Base-by-base conservation (phyloP, 2,797 vertebrate species). In the Rallus crepitans region DNA sequence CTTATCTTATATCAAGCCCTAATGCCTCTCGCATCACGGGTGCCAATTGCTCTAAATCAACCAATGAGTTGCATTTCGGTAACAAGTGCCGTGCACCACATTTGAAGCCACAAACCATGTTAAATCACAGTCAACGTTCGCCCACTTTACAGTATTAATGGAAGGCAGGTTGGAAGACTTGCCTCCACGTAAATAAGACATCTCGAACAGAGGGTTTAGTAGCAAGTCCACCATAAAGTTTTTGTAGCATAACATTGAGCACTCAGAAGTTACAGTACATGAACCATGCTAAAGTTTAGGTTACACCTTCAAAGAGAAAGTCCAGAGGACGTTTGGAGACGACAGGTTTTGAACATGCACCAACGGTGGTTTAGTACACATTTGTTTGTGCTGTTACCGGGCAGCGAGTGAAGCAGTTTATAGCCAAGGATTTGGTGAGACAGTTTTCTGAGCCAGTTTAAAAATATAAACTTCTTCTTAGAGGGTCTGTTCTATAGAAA, bases 391-490 rank as follows among this genome's bases (percentile, higher is more conserved):
- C 70, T 7, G 77, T 96, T 82, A 94, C 85, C 35, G 64, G 70
- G 92, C 56, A 77, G 80, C 20, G 1, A 70, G 83, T 71, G 81
- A 95, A 93, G 91, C 85, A 35, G 85, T 94, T 90, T 89, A 92
- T 48, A 71, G 57, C 33, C 93, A 91, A 79, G 61, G 94, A 50
- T 94, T 90, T 82, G 82, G 87, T 76, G 91, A 96, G 85, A 95
- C 61, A 93, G 61, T 92, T 94, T 84, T 84, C 90, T 4, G 4
- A 94, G 63, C 39, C 88, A 72, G 63, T 96, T 97, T 92, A 97
- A 97, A 97, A 97, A 96, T 97, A 96, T 97, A 97, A 72, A 96
- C 88, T 97, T 97, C 85, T 97, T 94, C 95, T 96, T 83, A 94
- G 70, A 92, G 66, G 71, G 88, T 93, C 96, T 93, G 75, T 86